phyloP scores from a whole-genome alignment of 1,140 invertebrate genomes.

The Cepaea nemoralis region DNA sequence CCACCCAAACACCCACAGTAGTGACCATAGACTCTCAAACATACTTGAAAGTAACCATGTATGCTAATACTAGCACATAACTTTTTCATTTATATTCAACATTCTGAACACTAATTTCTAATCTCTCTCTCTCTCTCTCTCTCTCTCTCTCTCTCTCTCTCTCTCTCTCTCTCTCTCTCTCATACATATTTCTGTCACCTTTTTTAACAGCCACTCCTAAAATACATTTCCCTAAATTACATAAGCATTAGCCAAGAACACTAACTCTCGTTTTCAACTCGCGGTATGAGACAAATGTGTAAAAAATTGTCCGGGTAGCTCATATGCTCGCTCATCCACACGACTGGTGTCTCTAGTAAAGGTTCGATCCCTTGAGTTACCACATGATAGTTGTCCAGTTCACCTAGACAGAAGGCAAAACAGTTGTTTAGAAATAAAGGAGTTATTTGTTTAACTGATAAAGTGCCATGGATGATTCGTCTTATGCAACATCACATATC shows the following conservation, averaged over 20 bases:
- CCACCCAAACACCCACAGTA: no score
- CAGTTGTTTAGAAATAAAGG: no score
- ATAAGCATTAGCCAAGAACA: not conserved
- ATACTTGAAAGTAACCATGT: no score
- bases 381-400: conserved; percentile 68
- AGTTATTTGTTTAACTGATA: no score
- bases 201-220: no score
- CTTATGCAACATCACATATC: no score
- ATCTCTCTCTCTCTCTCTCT: not conserved
- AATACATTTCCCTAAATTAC: not conserved
- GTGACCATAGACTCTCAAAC: no score
- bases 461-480: no score
- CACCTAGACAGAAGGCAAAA: no score
- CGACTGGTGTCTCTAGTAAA: conserved; percentile 89
- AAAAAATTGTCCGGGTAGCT: conserved; percentile 99
- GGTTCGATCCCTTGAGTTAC: conserved; percentile 91
- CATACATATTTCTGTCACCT: not conserved
- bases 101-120: not conserved
- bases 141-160: not conserved
- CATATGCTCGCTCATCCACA: conserved; percentile 97
- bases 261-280: conserved; percentile 36
- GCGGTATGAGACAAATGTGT: conserved; percentile 76
- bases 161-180: conserved; percentile 3
- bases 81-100: no score
- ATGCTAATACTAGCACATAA: no score